Conservation (phyloP, 1,140 invertebrate species). For the Venustaconcha ellipsiformis region DNA sequence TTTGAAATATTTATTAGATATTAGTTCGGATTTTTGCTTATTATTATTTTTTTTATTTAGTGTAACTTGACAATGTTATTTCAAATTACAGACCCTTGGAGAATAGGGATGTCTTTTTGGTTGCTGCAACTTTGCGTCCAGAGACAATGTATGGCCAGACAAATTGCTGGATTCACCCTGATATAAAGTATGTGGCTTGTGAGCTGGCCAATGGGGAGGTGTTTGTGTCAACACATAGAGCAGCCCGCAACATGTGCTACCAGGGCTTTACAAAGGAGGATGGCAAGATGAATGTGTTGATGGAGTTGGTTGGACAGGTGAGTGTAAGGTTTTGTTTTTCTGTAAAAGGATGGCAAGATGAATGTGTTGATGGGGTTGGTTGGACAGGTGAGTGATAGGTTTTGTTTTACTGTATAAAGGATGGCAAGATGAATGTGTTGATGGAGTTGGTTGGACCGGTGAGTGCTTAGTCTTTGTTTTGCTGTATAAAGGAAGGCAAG, state of each 20-base stretch:
- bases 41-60: too few species aligned
- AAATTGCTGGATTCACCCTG: slow-evolving; percentile 98
- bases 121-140: slow-evolving; percentile 97
- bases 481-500: neutral
- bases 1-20: too few species aligned
- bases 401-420: slow-evolving; percentile 58
- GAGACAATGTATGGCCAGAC: slow-evolving; percentile 99
- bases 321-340: slow-evolving; percentile 14
- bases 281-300: slow-evolving; percentile 81
- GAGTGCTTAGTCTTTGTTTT: slow-evolving; percentile 27
- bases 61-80: too few species aligned
- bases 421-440: slow-evolving; percentile 83
- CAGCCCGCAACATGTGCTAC: slow-evolving; percentile 96
- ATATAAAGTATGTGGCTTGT: slow-evolving; percentile 93
- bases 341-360: slow-evolving; percentile 79
- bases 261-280: slow-evolving; percentile 89
- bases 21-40: too few species aligned
- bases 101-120: slow-evolving; percentile 81
- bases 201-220: slow-evolving; percentile 77
- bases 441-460: slow-evolving; percentile 80
- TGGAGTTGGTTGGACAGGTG: slow-evolving; percentile 81
- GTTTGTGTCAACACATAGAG: slow-evolving; percentile 87
- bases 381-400: slow-evolving; percentile 75
- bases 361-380: slow-evolving; percentile 78
- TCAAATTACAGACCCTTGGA: slow-evolving; percentile 37